Conservation (phyloP, 2,113 vertebrate species). For the Phrynosoma platyrhinos region DNA sequence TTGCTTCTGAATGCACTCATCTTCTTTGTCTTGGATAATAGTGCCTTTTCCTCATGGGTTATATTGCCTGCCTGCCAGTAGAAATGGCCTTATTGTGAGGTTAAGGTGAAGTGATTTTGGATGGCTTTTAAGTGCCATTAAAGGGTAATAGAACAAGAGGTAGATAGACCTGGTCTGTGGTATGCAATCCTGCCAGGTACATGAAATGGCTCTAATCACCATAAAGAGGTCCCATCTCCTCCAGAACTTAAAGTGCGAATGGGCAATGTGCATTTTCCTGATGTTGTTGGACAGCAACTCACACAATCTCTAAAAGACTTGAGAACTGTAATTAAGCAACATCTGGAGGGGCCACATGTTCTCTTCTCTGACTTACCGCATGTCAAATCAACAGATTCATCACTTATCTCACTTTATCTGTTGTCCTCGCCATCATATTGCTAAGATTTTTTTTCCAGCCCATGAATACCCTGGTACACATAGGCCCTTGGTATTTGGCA, state of each 20-base stretch:
- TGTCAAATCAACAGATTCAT: not conserved
- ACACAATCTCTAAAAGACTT: not conserved
- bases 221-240: not conserved
- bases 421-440: not conserved
- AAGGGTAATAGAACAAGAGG: not conserved
- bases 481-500: conserved; percentile 41
- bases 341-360: not conserved
- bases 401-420: not conserved
- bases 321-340: not conserved
- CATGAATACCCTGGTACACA: conserved; percentile 6
- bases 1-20: not conserved
- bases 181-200: not conserved
- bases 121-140: not conserved
- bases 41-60: not conserved
- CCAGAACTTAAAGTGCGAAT: not conserved
- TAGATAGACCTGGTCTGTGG: fast-evolving
- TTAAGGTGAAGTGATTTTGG: not conserved
- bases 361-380: not conserved
- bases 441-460: not conserved
- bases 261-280: too few relatives aligned
- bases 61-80: not conserved
- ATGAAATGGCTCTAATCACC: not conserved
- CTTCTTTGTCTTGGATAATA: too few relatives aligned
- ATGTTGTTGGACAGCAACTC: not conserved
- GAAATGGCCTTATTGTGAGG: too few relatives aligned